phyloP scores from a whole-genome alignment of 2,797 vertebrate species.

The Coregonus suidteri region DNA sequence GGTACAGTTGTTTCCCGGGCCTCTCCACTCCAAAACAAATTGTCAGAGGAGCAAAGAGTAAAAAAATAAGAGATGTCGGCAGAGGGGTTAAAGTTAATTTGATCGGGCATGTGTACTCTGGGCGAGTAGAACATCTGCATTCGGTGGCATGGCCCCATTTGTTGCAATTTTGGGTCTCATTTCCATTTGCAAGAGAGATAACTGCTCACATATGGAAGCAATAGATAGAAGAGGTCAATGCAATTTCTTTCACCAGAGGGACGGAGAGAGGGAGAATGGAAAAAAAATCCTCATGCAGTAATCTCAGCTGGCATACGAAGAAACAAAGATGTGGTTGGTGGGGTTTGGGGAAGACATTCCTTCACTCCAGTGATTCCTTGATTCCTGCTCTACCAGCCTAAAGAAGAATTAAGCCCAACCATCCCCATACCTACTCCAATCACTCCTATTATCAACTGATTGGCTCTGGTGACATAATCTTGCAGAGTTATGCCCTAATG shows the following conservation, averaged over 20 bases:
- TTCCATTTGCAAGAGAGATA: constrained; percentile 99
- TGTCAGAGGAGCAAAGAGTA: constrained; percentile 80
- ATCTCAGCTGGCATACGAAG: constrained; percentile 86
- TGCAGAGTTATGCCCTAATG: constrained; percentile 22
- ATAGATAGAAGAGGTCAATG: constrained; percentile 98
- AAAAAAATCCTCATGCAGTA: constrained; percentile 83
- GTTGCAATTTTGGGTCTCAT: constrained; percentile 96
- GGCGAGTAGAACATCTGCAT: constrained; percentile 83
- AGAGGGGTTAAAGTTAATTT: constrained; percentile 90
- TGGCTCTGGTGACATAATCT: constrained; percentile 65
- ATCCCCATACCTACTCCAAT: constrained; percentile 59
- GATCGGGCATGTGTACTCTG: constrained; percentile 88
- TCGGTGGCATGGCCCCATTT: constrained; percentile 90
- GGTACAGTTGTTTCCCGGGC: not conserved
- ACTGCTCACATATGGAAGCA: constrained; percentile 96
- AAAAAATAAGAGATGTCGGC: constrained; percentile 83
- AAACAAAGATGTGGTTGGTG: constrained; percentile 84
- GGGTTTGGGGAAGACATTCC: constrained; percentile 66
- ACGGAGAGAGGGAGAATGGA: constrained; percentile 44
- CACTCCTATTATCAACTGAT: constrained; percentile 62
- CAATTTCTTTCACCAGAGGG: constrained; percentile 87
- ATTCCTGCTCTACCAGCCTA: constrained; percentile 65
- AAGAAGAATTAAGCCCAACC: constrained; percentile 50
- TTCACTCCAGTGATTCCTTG: constrained; percentile 71
- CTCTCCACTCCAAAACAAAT: constrained; percentile 81